These are phyloP conservation scores for Tupaia chinensis DNA, from an alignment of 2,113 vertebrate species.

Conservation along the genomic window DNA sequence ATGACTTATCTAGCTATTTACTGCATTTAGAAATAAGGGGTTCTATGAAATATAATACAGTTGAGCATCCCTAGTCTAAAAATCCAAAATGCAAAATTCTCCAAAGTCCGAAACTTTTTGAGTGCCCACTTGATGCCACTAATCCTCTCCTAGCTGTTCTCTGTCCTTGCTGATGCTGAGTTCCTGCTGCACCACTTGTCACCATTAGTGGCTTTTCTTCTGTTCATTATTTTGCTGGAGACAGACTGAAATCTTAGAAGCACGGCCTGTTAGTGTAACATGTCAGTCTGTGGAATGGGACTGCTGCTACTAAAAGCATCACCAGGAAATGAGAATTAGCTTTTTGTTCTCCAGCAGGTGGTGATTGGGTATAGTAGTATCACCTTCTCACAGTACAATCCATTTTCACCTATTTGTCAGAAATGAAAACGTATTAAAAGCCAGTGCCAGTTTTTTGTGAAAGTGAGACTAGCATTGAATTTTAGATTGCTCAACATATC, in stretches of 20 bases:
- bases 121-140: background rate
- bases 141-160: background rate
- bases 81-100: too few relatives aligned
- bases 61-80: too few relatives aligned
- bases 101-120: too few relatives aligned
- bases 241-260: background rate
- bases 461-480: background rate
- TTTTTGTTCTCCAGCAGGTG: background rate
- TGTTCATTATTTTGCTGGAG: background rate
- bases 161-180: background rate
- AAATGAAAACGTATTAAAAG: background rate
- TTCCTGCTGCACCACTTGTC: background rate
- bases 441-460: background rate
- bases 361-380: background rate
- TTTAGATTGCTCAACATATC: conserved; percentile 45
- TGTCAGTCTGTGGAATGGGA: background rate
- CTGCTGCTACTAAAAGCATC: background rate
- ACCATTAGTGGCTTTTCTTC: background rate
- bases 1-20: background rate
- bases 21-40: background rate
- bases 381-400: background rate
- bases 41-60: background rate
- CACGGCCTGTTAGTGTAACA: background rate
- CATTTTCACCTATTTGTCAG: background rate
- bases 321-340: background rate